phyloP scores from a whole-genome alignment of 2,797 vertebrate species.

The Heterohyrax brucei region DNA sequence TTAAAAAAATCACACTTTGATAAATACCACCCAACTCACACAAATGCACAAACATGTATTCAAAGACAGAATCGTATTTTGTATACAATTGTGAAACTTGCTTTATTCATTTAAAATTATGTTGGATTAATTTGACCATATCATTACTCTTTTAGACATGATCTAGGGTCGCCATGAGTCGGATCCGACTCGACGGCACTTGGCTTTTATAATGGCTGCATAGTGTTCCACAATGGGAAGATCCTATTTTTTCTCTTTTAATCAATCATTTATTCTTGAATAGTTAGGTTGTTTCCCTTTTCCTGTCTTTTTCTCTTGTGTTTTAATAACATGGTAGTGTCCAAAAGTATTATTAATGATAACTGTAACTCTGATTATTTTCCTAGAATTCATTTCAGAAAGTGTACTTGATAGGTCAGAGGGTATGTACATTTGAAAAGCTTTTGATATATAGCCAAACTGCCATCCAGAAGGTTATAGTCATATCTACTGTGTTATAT shows the following conservation, averaged over 20 bases:
- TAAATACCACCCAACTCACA: neutral
- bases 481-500: too few species aligned
- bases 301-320: neutral
- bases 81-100: neutral
- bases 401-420: neutral
- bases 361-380: constrained; percentile 34
- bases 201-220: neutral
- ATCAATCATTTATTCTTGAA: neutral
- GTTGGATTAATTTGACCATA: neutral
- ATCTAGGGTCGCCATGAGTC: too few species aligned
- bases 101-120: constrained; percentile 30
- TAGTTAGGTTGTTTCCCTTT: neutral
- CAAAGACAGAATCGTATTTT: neutral
- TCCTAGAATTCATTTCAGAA: neutral
- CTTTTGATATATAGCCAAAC: neutral
- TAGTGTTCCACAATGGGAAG: neutral
- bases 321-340: neutral
- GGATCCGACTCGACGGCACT: too few species aligned
- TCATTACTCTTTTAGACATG: neutral
- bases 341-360: constrained; percentile 24
- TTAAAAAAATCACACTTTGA: neutral
- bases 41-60: neutral
- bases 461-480: neutral
- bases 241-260: neutral
- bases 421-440: neutral